Evolutionary conservation across 2,888 invertebrate species (phyloP).

Genomic region (Stictocephala bisonia): DNA sequence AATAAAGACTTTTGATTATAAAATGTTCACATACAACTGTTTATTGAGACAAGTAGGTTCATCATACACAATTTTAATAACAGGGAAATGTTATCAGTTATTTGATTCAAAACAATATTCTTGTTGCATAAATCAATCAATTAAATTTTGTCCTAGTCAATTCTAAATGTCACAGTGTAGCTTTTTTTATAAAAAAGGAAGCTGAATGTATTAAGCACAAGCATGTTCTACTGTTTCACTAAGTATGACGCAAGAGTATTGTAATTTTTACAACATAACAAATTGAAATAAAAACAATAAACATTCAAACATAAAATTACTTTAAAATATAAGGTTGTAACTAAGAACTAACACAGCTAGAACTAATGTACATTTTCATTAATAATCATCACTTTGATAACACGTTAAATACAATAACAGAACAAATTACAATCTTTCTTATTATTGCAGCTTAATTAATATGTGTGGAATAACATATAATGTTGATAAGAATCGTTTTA

Average conservation of each 20-base stretch:
- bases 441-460: constrained; percentile 27
- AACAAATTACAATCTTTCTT: constrained; percentile 36
- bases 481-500: too few relatives aligned
- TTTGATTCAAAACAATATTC: constrained; percentile 46
- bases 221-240: constrained; percentile 55
- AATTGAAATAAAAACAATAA: constrained; percentile 24
- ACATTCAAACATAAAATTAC: constrained; percentile 36
- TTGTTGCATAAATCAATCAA: constrained; percentile 53
- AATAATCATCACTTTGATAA: constrained; percentile 7
- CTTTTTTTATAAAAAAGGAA: constrained; percentile 46
- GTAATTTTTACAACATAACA: constrained; percentile 27
- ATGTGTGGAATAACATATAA: constrained; percentile 21
- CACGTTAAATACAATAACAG: constrained; percentile 32
- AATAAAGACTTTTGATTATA: constrained; percentile 50
- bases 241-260: constrained; percentile 56
- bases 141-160: constrained; percentile 53
- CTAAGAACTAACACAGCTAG: constrained; percentile 52
- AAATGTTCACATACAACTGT: constrained; percentile 58
- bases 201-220: constrained; percentile 54
- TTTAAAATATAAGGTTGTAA: constrained; percentile 43
- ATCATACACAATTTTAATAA: constrained; percentile 54
- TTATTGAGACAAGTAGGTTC: constrained; percentile 57
- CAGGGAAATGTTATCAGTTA: constrained; percentile 48
- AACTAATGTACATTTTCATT: constrained; percentile 50
- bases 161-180: constrained; percentile 32